Evolutionary conservation across 2,888 invertebrate genomes (phyloP).

Genomic region (Tetragnatha montana): DNA sequence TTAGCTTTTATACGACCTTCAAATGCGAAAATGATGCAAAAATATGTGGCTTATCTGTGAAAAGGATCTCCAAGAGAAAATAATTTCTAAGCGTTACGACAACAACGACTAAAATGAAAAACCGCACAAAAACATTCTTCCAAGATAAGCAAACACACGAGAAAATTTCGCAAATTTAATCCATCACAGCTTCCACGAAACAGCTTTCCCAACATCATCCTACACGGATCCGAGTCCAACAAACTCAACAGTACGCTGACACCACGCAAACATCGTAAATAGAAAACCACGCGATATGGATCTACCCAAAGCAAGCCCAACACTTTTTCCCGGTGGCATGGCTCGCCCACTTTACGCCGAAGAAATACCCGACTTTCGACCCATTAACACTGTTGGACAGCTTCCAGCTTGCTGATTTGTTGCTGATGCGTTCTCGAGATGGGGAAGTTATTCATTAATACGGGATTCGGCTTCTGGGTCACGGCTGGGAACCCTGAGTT

Average conservation of each 20-base stretch:
- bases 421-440: conserved; percentile 3
- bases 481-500: background rate
- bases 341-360: background rate
- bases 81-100: no score
- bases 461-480: conserved; percentile 15
- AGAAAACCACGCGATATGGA: conserved; percentile 12
- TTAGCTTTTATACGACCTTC: no score
- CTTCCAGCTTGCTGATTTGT: conserved; percentile 39
- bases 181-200: background rate
- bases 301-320: conserved; percentile 7
- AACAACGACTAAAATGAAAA: no score
- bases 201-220: background rate
- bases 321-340: background rate
- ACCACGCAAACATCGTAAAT: background rate
- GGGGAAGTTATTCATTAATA: conserved; percentile 24
- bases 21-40: no score
- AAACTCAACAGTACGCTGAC: background rate
- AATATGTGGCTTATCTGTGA: no score
- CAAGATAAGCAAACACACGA: no score
- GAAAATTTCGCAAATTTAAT: no score
- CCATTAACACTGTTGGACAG: conserved; percentile 51
- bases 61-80: no score
- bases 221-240: background rate
- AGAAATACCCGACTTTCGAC: conserved; percentile 20
- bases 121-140: no score